Percentiles rank a stretch among this genome's conserved stretches.
Evolutionary conservation across 2,797 vertebrate species (phyloP).

Genomic region (Lagorchestes hirsutus): DNA sequence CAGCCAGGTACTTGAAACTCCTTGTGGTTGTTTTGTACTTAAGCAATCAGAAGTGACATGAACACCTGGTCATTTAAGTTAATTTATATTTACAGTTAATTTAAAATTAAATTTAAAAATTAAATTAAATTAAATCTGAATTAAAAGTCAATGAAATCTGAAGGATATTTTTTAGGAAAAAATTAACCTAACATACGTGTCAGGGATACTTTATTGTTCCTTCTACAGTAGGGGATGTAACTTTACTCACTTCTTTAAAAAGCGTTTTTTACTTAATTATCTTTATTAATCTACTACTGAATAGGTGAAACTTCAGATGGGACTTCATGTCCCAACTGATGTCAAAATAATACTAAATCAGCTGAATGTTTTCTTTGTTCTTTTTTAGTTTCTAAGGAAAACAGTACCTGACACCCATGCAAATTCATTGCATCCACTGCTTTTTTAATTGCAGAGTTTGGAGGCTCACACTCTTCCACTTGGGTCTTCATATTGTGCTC

Average conservation of each 20-base stretch:
- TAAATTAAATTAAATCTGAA: no score
- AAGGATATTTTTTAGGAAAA: not conserved
- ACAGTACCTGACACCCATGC: conserved; percentile 93
- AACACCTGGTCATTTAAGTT: not conserved
- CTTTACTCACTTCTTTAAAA: not conserved
- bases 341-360: not conserved
- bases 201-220: not conserved
- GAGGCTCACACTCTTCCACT: conserved; percentile 93
- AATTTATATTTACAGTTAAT: no score
- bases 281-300: not conserved
- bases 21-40: not conserved
- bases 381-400: conserved; percentile 61
- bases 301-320: not conserved
- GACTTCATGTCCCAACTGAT: conserved; percentile 10
- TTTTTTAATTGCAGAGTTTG: conserved; percentile 86
- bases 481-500: conserved; percentile 97
- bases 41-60: not conserved
- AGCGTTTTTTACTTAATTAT: not conserved
- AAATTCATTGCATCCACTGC: conserved; percentile 91
- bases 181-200: not conserved
- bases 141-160: not conserved
- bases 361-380: not conserved
- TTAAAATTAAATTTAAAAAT: no score
- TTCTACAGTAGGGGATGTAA: not conserved
- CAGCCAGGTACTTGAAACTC: not conserved